These are phyloP conservation scores for Emydoidea blandingii DNA, from an alignment of 2,797 vertebrate species.

Conservation along the genomic window DNA sequence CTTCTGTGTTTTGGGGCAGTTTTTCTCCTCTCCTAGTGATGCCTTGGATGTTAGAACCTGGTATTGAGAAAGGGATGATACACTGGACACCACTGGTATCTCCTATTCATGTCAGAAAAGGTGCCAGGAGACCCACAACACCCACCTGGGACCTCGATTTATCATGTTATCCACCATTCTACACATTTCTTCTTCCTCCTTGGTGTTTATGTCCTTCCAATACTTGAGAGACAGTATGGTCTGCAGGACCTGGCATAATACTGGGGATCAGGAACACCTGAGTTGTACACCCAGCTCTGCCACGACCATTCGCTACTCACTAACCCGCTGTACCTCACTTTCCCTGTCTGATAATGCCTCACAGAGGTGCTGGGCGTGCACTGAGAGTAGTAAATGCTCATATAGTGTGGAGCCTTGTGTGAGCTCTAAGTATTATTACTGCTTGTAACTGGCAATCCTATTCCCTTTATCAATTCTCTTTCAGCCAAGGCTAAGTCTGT, in stretches of 20 bases:
- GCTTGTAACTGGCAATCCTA: conserved; percentile 17
- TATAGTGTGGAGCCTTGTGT: not conserved
- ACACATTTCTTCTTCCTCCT: not conserved
- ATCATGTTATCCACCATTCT: not conserved
- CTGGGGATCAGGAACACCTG: not conserved
- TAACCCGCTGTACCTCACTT: not conserved
- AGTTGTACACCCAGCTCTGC: not conserved
- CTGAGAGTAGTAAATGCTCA: not conserved
- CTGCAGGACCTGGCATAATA: not conserved
- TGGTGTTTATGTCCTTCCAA: not conserved
- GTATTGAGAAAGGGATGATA: not conserved
- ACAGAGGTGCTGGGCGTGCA: not conserved
- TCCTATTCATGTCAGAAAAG: not conserved
- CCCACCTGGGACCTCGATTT: not conserved
- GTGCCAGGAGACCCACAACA: not conserved
- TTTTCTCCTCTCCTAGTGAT: not conserved
- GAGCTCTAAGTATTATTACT: not conserved
- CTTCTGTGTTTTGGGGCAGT: not conserved
- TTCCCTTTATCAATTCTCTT: conserved; percentile 14
- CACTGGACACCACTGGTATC: not conserved
- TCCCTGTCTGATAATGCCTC: not conserved
- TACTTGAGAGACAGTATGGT: not conserved
- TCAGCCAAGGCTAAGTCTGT: conserved; percentile 23
- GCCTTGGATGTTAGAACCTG: not conserved
- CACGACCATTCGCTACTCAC: not conserved